Conservation (phyloP, 2,888 invertebrate genomes). For the Boloria euphrosyne region DNA sequence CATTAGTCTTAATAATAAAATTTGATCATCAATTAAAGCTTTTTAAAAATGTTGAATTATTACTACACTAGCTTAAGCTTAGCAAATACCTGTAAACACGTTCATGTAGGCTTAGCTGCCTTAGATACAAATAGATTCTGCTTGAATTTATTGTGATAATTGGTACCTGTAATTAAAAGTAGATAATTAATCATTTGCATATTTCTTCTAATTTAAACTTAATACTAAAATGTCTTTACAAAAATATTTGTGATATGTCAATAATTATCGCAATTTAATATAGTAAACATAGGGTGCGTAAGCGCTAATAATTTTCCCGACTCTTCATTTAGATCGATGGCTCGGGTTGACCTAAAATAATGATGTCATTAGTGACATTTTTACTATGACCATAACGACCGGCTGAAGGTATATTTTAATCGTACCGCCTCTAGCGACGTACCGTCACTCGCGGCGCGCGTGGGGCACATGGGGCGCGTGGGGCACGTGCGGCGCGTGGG, state of each 20-base stretch:
- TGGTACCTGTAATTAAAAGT: slow-evolving; percentile 21
- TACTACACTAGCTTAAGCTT: slow-evolving; percentile 24
- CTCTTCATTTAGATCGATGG: no score
- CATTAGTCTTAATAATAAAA: slow-evolving; percentile 32
- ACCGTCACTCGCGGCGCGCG: slow-evolving; percentile 35
- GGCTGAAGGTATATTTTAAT: not conserved
- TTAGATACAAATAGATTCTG: slow-evolving; percentile 5
- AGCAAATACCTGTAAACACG: slow-evolving; percentile 30
- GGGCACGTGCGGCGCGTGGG: slow-evolving; percentile 45
- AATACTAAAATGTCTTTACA: no score
- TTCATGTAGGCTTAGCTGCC: slow-evolving; percentile 15
- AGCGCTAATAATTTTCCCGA: no score
- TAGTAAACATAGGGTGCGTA: no score
- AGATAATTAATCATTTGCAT: not conserved
- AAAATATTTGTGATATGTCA: no score
- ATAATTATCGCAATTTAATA: no score
- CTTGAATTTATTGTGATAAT: slow-evolving; percentile 18
- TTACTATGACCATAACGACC: no score
- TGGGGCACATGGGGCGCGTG: slow-evolving; percentile 11
- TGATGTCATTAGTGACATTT: no score
- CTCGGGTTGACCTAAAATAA: no score
- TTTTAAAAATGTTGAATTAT: slow-evolving; percentile 35
- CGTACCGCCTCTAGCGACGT: not conserved
- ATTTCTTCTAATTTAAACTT: no score
- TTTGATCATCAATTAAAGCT: slow-evolving; percentile 47